A percentile compares a stretch with the other conserved stretches of the same genome.
phyloP scores from a whole-genome alignment of 2,113 vertebrate genomes.

The Ifrita kowaldi region DNA sequence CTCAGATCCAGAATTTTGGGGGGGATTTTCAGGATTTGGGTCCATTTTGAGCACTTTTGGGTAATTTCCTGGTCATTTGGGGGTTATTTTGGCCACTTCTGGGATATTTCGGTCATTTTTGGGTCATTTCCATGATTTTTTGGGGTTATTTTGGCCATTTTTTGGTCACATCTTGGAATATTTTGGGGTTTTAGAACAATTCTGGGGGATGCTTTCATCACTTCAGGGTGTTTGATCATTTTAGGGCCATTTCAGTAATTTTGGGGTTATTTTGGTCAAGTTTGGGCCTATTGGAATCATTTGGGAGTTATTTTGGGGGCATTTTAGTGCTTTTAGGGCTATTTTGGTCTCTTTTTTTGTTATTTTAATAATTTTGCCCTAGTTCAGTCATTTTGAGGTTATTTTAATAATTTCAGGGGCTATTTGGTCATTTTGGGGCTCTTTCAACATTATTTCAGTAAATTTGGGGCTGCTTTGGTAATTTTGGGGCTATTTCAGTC shows the following conservation, averaged over 20 bases:
- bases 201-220: fast-evolving
- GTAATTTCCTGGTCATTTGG: fast-evolving
- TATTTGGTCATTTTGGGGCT: background rate
- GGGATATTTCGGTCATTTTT: fast-evolving
- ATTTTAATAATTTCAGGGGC: background rate
- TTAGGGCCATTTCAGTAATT: fast-evolving
- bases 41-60: background rate
- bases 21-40: background rate
- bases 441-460: too few relatives aligned
- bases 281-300: background rate
- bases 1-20: background rate
- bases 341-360: background rate
- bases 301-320: background rate
- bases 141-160: fast-evolving
- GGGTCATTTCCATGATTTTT: background rate
- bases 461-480: background rate
- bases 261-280: background rate
- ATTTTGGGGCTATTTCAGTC: too few relatives aligned
- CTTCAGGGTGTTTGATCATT: background rate
- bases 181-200: background rate
- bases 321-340: background rate
- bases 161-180: fast-evolving
- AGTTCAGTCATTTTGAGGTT: background rate
- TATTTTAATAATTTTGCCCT: fast-evolving
- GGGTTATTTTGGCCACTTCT: fast-evolving